Percentiles rank a stretch among this genome's conserved stretches.
Evolutionary conservation across 2,888 invertebrate species (phyloP).

Genomic region (Lasioglossum villosulum): DNA sequence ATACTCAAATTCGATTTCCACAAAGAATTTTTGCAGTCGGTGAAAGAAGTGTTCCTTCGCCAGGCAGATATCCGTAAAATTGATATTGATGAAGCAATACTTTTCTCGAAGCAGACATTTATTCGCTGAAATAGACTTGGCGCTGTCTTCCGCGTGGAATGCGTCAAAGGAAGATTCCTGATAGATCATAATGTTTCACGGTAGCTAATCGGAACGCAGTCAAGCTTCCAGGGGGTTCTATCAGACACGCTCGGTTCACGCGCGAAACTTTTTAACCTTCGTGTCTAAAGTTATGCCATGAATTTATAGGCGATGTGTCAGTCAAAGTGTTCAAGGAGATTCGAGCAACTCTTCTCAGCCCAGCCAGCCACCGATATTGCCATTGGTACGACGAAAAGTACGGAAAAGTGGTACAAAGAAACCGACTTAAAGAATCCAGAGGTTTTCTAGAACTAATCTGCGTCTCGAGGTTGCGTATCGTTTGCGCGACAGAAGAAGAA

Average conservation of each 20-base stretch:
- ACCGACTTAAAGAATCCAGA: neutral
- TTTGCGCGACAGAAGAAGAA: neutral
- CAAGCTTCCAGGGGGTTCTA: neutral
- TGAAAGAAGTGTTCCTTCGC: no score
- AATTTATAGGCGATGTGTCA: neutral
- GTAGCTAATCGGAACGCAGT: neutral
- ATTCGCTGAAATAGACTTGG: no score
- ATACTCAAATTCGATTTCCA: no score
- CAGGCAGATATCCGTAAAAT: no score
- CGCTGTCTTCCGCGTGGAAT: neutral
- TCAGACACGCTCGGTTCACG: neutral
- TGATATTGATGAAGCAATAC: no score
- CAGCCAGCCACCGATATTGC: neutral
- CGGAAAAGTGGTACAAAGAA: neutral
- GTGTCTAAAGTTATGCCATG: neutral
- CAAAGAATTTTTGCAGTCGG: no score
- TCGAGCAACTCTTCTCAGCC: neutral
- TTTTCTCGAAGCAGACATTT: no score
- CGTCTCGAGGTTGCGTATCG: neutral
- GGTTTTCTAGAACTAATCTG: neutral
- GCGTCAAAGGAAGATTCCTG: neutral
- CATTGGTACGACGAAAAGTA: neutral
- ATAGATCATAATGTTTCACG: neutral
- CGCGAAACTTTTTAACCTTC: conserved; percentile 13
- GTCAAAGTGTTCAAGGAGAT: conserved; percentile 6